These are phyloP conservation scores for Mnemiopsis leidyi DNA, from an alignment of 37 sponge, comb jelly and placozoan species.

Conservation along the genomic window DNA sequence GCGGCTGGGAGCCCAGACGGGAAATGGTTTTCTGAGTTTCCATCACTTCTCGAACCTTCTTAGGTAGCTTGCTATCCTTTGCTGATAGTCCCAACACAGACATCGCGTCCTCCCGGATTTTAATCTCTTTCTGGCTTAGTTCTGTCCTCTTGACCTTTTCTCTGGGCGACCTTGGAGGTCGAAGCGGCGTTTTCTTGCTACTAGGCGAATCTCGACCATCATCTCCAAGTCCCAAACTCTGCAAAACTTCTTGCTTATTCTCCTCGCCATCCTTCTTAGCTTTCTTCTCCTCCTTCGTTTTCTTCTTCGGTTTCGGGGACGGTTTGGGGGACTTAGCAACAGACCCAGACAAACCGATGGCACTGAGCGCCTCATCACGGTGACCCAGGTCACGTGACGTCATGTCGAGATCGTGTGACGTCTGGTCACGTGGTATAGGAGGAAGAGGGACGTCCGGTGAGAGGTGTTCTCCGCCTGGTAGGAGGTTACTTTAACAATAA, in stretches of 20 bases:
- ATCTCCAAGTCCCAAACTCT: not conserved
- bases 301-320: not conserved
- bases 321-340: not conserved
- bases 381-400: not conserved
- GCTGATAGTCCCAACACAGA: not conserved
- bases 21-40: not conserved
- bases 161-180: not conserved
- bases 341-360: not conserved
- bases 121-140: not conserved
- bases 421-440: not conserved
- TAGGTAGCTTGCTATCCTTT: not conserved
- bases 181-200: not conserved
- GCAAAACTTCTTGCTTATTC: not conserved
- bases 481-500: not conserved
- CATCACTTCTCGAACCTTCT: not conserved
- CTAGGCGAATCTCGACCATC: not conserved
- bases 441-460: not conserved
- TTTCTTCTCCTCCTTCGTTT: not conserved
- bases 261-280: not conserved
- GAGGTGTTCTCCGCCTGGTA: not conserved
- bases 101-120: not conserved
- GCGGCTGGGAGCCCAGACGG: not conserved
- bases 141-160: not conserved
- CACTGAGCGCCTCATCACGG: slow-evolving; percentile 2
- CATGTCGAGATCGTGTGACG: not conserved